Evolutionary conservation across 2,113 vertebrate species (phyloP).

Genomic region (Caloenas nicobarica): DNA sequence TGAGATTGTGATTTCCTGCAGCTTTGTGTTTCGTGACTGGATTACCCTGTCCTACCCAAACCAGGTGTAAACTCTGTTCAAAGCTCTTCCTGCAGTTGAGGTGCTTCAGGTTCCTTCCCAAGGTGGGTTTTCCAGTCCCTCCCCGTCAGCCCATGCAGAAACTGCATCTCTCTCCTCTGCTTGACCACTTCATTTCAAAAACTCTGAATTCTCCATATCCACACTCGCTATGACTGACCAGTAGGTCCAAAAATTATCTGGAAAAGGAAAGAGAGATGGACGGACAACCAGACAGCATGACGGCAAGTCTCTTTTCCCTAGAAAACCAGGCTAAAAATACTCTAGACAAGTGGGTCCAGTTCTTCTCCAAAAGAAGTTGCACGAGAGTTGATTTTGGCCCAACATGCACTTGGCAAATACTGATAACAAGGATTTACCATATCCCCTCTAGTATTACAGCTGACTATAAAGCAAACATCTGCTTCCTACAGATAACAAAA

Average conservation of each 20-base stretch:
- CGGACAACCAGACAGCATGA: not conserved
- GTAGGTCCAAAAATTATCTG: not conserved
- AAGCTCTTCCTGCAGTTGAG: not conserved
- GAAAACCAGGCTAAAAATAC: not conserved
- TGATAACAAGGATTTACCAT: constrained; percentile 64
- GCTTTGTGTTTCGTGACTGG: not conserved
- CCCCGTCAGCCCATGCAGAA: not conserved
- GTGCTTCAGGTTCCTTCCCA: not conserved
- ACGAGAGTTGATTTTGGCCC: constrained; percentile 49
- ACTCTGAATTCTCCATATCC: not conserved
- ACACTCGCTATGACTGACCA: not conserved
- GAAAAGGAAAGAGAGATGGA: not conserved
- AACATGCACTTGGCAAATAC: constrained; percentile 2
- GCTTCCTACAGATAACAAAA: constrained; percentile 68
- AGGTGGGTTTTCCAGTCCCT: not conserved
- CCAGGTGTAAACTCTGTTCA: not conserved
- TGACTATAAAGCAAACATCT: constrained; percentile 57
- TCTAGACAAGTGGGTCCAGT: not conserved
- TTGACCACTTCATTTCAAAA: not conserved
- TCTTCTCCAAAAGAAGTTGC: constrained; percentile 23
- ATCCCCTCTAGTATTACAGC: constrained; percentile 45
- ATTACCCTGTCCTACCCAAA: not conserved
- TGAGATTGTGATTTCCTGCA: not conserved
- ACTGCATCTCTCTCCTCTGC: not conserved
- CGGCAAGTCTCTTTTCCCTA: not conserved